phyloP scores from a whole-genome alignment of 2,888 invertebrate species.

The Rotaria socialis region DNA sequence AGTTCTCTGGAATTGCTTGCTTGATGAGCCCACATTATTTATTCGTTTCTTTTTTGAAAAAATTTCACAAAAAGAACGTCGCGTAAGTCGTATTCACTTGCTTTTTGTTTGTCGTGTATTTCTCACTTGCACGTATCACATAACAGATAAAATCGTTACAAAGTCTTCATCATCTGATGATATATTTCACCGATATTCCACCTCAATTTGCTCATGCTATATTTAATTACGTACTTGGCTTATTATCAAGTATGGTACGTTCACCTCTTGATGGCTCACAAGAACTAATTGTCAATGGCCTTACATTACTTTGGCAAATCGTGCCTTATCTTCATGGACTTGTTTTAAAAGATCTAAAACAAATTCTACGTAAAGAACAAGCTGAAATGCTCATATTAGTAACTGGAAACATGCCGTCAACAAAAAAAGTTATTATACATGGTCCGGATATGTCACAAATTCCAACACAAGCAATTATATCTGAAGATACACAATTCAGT shows the following conservation, averaged over 20 bases:
- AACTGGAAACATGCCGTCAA: constrained; percentile 96
- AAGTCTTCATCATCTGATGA: constrained; percentile 78
- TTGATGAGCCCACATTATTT: constrained; percentile 93
- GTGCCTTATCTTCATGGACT: constrained; percentile 97
- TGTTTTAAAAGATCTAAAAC: constrained; percentile 98
- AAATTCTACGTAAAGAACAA: constrained; percentile 94
- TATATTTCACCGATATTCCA: constrained; percentile 84
- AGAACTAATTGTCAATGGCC: constrained; percentile 83
- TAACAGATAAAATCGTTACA: constrained; percentile 82
- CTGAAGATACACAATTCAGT: constrained; percentile 85
- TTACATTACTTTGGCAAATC: constrained; percentile 92
- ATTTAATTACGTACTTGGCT: constrained; percentile 67
- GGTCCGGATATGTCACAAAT: constrained; percentile 81
- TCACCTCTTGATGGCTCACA: constrained; percentile 92
- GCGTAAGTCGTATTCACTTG: not conserved
- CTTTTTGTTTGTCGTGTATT: not conserved
- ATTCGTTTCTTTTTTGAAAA: constrained; percentile 89
- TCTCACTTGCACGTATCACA: not conserved
- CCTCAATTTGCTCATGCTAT: constrained; percentile 90
- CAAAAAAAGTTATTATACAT: constrained; percentile 95
- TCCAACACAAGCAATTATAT: constrained; percentile 95
- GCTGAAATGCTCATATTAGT: constrained; percentile 78
- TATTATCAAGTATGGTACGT: constrained; percentile 86
- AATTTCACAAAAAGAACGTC: constrained; percentile 59
- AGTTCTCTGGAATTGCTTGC: constrained; percentile 94